Conservation (phyloP, 2,888 invertebrate species). For the Megamerina dolium region DNA sequence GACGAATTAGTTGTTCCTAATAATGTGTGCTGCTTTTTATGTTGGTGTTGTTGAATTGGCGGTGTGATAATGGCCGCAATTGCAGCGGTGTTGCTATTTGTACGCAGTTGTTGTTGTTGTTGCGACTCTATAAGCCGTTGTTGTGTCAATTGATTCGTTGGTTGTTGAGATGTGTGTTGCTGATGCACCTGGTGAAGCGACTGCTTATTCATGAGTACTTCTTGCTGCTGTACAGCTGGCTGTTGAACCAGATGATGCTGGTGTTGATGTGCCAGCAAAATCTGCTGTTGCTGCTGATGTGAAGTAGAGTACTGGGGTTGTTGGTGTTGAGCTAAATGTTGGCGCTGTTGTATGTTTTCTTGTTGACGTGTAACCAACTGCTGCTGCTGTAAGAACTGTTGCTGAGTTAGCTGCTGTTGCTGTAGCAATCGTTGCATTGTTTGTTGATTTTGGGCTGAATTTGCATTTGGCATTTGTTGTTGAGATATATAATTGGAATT, state of each 20-base stretch:
- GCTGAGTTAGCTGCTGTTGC: slow-evolving; percentile 25
- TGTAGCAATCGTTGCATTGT: slow-evolving; percentile 27
- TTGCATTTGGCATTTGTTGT: slow-evolving; percentile 4
- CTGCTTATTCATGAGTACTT: slow-evolving; percentile 24
- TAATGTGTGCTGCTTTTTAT: slow-evolving; percentile 7
- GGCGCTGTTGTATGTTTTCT: slow-evolving; percentile 7
- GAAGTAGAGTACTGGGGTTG: slow-evolving; percentile 22
- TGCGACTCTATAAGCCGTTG: too few relatives aligned
- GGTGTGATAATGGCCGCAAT: slow-evolving; percentile 35
- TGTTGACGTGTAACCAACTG: slow-evolving; percentile 16
- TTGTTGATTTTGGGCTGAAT: not conserved
- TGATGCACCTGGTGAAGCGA: slow-evolving; percentile 39
- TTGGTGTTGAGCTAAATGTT: slow-evolving; percentile 16
- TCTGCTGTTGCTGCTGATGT: slow-evolving; percentile 19
- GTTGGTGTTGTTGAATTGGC: slow-evolving; percentile 30
- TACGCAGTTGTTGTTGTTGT: not conserved
- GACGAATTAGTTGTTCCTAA: too few relatives aligned
- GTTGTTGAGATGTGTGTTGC: slow-evolving; percentile 30
- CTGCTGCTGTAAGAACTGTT: slow-evolving; percentile 15
- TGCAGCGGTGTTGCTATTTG: slow-evolving; percentile 22
- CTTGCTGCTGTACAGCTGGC: slow-evolving; percentile 24
- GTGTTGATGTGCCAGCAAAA: slow-evolving; percentile 18
- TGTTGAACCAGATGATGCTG: slow-evolving; percentile 27
- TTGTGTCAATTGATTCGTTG: slow-evolving; percentile 15
- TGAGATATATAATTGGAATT: slow-evolving; percentile 25